Percentiles rank a stretch among this genome's conserved stretches.
These are phyloP conservation scores for Leptinotarsa tumamoca DNA, from an alignment of 2,888 invertebrate genomes.

Conservation along the genomic window DNA sequence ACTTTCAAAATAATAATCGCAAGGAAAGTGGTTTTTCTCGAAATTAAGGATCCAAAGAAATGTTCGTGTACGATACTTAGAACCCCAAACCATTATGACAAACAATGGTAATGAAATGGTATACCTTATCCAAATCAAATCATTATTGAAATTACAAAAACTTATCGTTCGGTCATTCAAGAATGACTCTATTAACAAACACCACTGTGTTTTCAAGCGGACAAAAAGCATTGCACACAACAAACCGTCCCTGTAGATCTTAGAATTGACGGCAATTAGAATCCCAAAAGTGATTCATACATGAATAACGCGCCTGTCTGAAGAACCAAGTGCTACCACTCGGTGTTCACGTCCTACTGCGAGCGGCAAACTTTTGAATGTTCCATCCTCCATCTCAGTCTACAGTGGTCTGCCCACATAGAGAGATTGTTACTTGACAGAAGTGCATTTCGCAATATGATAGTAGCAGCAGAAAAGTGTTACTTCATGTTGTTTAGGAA, in stretches of 20 bases:
- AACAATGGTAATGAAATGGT: no score
- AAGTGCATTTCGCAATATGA: conserved; percentile 28
- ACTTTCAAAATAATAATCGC: no score
- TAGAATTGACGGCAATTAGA: conserved; percentile 47
- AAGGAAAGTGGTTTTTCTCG: no score
- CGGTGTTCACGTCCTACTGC: conserved; percentile 5
- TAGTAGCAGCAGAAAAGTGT: conserved; percentile 25
- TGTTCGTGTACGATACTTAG: no score
- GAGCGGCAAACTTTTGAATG: conserved; percentile 24
- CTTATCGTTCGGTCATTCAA: no score
- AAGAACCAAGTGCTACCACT: conserved; percentile 29
- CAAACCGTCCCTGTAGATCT: conserved; percentile 26
- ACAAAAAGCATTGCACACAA: neutral
- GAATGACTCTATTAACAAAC: no score
- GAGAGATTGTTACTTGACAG: conserved; percentile 13
- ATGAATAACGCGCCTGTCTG: conserved; percentile 51
- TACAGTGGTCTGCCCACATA: conserved; percentile 40
- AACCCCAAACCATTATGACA: no score
- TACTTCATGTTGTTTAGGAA: conserved; percentile 20
- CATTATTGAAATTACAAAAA: no score
- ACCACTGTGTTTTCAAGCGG: neutral
- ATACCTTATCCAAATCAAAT: no score
- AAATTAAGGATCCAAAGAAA: no score
- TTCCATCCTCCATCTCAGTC: conserved; percentile 32
- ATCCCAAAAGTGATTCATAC: conserved; percentile 55